phyloP scores from a whole-genome alignment of 2,888 invertebrate genomes.

The Pyralis farinalis region DNA sequence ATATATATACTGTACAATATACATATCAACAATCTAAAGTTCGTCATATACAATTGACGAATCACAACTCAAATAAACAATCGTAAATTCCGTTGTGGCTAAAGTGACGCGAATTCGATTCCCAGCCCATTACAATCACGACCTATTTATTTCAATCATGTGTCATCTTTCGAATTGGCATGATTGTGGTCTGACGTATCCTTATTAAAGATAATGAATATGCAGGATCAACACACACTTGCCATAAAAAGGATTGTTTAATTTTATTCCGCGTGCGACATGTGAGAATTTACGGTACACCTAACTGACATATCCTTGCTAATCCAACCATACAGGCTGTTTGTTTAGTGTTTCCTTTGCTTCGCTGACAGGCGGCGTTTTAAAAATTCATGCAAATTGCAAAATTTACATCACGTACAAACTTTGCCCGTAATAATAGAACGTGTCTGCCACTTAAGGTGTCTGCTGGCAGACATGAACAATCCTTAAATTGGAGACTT shows the following conservation, averaged over 20 bases:
- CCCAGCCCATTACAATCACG: neutral
- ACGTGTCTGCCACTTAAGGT: too few species aligned
- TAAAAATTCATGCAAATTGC: conserved; percentile 24
- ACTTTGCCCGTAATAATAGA: neutral
- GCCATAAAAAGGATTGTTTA: conserved; percentile 11
- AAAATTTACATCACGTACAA: conserved; percentile 1
- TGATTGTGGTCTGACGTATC: conserved; percentile 5
- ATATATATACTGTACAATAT: too few species aligned
- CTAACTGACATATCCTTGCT: conserved; percentile 6
- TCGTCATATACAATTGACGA: too few species aligned
- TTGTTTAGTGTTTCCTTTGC: conserved; percentile 1
- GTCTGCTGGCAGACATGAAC: too few species aligned
- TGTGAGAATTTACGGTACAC: conserved; percentile 8
- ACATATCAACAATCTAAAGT: too few species aligned
- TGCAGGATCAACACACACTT: conserved; percentile 9
- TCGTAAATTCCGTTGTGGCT: too few species aligned
- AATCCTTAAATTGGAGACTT: too few species aligned
- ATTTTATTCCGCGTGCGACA: conserved; percentile 5
- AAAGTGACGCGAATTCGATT: too few species aligned
- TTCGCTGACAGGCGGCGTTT: neutral
- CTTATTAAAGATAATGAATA: conserved; percentile 6
- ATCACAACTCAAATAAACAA: too few species aligned
- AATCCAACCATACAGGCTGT: neutral
- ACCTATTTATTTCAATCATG: conserved; percentile 2
- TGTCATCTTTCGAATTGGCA: neutral